Conservation (phyloP, 2,113 vertebrate species). For the Megatriorchis doriae region DNA sequence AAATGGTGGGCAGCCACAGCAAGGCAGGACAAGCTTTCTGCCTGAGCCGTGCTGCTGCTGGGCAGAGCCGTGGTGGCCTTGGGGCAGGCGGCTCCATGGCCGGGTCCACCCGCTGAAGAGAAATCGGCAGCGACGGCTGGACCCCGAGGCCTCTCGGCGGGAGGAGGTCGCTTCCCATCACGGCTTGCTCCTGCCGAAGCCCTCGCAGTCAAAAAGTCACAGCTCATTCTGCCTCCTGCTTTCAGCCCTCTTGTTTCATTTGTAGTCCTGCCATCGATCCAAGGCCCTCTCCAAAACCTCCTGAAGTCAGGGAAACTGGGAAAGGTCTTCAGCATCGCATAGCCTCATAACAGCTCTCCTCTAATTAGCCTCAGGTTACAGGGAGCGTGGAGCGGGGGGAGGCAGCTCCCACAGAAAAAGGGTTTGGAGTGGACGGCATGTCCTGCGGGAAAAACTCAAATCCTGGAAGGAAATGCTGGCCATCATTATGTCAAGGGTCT, state of each 20-base stretch:
- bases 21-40: background rate
- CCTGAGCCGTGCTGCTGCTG: background rate
- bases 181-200: background rate
- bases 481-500: background rate
- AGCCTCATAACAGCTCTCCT: background rate
- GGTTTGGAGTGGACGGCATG: background rate
- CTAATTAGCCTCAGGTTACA: background rate
- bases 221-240: background rate
- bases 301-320: background rate
- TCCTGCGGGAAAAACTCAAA: background rate
- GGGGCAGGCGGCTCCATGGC: background rate
- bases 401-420: background rate
- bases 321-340: background rate
- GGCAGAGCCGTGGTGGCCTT: background rate
- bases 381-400: background rate
- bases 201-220: background rate
- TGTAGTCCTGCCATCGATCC: background rate
- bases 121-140: background rate
- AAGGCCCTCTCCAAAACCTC: background rate
- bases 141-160: background rate
- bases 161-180: background rate
- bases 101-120: background rate
- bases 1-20: background rate
- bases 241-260: background rate
- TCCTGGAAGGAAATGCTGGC: background rate